Conservation (phyloP, 2,888 invertebrate genomes). For the Sepioteuthis lessoniana region DNA sequence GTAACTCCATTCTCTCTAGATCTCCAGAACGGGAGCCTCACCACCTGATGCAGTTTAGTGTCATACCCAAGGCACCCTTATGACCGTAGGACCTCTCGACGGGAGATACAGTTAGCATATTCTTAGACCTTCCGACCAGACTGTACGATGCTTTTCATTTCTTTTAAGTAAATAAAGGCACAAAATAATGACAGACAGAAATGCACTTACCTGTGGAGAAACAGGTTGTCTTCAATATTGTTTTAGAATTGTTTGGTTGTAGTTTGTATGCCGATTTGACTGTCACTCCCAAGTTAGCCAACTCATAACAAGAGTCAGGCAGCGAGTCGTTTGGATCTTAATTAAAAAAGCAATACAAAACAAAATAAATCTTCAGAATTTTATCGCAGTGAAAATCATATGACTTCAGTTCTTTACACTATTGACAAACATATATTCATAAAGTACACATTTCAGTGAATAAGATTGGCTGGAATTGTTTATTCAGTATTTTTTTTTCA, state of each 20-base stretch:
- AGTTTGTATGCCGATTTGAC: not conserved
- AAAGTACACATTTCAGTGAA: too few species aligned
- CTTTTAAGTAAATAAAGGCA: not conserved
- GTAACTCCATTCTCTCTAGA: too few species aligned
- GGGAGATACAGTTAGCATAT: too few species aligned
- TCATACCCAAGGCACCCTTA: too few species aligned
- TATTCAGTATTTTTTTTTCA: too few species aligned
- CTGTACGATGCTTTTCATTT: too few species aligned
- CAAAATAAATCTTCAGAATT: not conserved
- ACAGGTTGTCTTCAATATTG: not conserved
- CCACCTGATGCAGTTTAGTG: too few species aligned
- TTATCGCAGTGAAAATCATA: not conserved
- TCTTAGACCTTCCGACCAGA: too few species aligned
- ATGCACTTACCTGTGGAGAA: not conserved
- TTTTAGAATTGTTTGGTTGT: not conserved
- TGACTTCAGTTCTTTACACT: not conserved
- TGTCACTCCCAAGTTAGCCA: not conserved
- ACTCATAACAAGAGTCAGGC: not conserved
- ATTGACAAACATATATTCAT: too few species aligned
- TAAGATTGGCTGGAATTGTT: too few species aligned
- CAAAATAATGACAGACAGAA: not conserved
- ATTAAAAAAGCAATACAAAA: not conserved
- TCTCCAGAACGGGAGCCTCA: too few species aligned
- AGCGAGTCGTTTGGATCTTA: not conserved
- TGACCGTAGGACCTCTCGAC: too few species aligned